Evolutionary conservation across 2,888 invertebrate species (phyloP).

Genomic region (Desoria tigrina): DNA sequence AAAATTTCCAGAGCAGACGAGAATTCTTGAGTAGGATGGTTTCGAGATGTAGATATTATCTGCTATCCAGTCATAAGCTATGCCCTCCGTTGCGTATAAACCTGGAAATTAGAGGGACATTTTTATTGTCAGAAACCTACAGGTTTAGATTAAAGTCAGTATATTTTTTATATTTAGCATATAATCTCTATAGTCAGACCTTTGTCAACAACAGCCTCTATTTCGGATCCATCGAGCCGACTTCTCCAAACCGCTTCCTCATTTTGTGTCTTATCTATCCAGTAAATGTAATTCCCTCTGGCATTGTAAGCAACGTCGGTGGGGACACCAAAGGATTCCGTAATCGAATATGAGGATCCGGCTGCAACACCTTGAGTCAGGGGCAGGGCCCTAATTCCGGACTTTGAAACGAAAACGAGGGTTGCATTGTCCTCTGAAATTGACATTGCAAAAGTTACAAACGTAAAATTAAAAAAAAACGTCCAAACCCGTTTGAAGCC

Average conservation of each 20-base stretch:
- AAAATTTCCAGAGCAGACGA: conserved; percentile 72
- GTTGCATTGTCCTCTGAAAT: not conserved
- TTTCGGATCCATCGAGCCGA: conserved; percentile 61
- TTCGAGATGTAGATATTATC: conserved; percentile 82
- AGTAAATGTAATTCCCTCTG: conserved; percentile 67
- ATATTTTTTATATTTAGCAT: not conserved
- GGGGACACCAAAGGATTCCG: conserved; percentile 61
- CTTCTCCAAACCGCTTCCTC: conserved; percentile 72
- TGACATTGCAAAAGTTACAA: not conserved
- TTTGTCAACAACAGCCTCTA: conserved; percentile 36
- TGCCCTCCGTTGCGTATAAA: conserved; percentile 70
- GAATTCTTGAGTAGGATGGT: conserved; percentile 69
- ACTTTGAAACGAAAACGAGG: not conserved
- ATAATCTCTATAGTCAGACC: conserved; percentile 35
- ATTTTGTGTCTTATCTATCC: conserved; percentile 72
- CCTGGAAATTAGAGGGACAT: conserved; percentile 58
- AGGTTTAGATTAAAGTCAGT: not conserved
- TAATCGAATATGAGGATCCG: conserved; percentile 5
- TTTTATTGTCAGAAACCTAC: not conserved
- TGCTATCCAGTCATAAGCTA: conserved; percentile 76
- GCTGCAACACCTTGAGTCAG: not conserved
- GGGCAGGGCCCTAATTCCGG: not conserved
- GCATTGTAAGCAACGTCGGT: conserved; percentile 70
- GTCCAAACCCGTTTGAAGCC: too few relatives aligned
- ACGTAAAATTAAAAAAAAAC: too few relatives aligned